Evolutionary conservation across 2,888 invertebrate species (phyloP), one percentile per base, ranked within the genome.

Genomic region (Tenthredo amoena): DNA sequence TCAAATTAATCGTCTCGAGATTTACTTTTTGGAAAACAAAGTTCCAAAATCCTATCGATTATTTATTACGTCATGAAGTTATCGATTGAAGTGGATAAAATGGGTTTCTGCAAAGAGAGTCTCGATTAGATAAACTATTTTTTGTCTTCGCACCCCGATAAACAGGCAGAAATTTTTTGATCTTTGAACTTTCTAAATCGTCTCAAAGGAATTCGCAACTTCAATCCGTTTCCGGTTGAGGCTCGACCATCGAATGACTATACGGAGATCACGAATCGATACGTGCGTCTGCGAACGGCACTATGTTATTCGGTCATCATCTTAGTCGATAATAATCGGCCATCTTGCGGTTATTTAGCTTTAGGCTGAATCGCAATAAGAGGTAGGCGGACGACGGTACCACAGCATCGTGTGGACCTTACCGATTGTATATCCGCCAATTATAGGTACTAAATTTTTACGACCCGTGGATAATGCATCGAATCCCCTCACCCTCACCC

Each of bases 401-500:
- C 34, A 85, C 58, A 83, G 79, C 34, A 55, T 31, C 77, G 50
- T 26, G 50, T 55, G 81, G 62, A 81, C 81, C 47, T 83, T 83
- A 68, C 68, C 68, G 83, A 71, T 83, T 71, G 47, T 68, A 87
- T 87, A 89, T 89, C 88, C 89, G 87, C 87, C 88, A 89, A 89
- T 89, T 90, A 89, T 90, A 87, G 89, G 89, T 89, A 88, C 89
- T 90, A 89, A 90, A 89, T 88, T 89, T 90, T 89, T 89, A 89
- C 89, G 89, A 89, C 87, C 68, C 55, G 81, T 15, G 71, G 82
- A 85, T 85, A 86, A 87, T 86, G 87, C 87, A 86, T 86, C 85
- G 68, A 77, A 86, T 84, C 85, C 85, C 86, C 81, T 62, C 62
- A 37, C 55, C 18, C n/a, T 7, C 37, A 37, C 5, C 79, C 12